Percentiles rank a stretch among this genome's conserved stretches.
phyloP scores from a whole-genome alignment of 2,888 invertebrate species.

The Osmoderma eremita region DNA sequence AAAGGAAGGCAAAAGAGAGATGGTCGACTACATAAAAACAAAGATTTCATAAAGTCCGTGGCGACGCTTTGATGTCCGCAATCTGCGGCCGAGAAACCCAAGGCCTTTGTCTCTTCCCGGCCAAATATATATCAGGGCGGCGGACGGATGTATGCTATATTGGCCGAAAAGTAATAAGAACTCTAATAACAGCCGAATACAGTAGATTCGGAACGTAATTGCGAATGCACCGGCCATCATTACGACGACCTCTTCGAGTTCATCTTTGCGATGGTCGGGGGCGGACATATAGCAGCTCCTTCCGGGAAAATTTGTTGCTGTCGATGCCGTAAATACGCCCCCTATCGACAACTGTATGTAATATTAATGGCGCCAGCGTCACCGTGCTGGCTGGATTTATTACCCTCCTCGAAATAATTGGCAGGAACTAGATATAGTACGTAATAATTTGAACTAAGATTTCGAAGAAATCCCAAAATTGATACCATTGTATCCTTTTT shows the following conservation, averaged over 20 bases:
- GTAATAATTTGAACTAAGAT: conserved; percentile 32
- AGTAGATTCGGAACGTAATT: conserved; percentile 8
- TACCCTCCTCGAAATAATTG: conserved; percentile 59
- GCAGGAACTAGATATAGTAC: conserved; percentile 46
- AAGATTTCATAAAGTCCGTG: conserved; percentile 56
- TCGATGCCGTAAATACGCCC: conserved; percentile 56
- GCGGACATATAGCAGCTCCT: conserved; percentile 32
- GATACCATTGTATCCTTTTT: conserved; percentile 17
- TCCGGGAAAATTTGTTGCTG: conserved; percentile 32
- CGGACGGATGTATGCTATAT: conserved; percentile 40
- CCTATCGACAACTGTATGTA: conserved; percentile 57
- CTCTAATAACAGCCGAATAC: conserved; percentile 11
- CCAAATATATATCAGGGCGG: conserved; percentile 47
- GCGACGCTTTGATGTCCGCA: conserved; percentile 56
- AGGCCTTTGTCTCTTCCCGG: conserved; percentile 51
- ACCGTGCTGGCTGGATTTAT: conserved; percentile 58
- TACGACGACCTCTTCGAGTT: background rate
- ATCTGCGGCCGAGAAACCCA: conserved; percentile 49
- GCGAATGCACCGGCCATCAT: conserved; percentile 3
- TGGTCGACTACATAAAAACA: conserved; percentile 54
- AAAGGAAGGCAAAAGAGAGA: conserved; percentile 10
- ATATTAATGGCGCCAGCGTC: conserved; percentile 59
- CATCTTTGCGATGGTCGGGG: background rate
- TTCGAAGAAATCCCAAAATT: conserved; percentile 11
- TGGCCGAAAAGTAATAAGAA: conserved; percentile 47